Base-by-base conservation (phyloP, 2,888 invertebrate genomes). In the Capitulum mitella region DNA sequence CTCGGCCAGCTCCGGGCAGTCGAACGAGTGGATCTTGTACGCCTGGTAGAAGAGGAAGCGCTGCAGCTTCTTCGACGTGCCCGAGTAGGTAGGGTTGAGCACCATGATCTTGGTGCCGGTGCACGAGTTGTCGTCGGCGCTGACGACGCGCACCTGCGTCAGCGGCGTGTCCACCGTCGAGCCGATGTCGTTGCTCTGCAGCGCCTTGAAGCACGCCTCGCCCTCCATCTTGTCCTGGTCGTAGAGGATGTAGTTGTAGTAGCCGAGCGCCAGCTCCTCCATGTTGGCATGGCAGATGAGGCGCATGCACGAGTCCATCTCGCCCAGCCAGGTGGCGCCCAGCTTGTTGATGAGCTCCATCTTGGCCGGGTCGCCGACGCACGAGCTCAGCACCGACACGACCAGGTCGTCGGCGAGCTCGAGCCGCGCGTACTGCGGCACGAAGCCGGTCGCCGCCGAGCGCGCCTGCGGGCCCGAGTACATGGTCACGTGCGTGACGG, bases 311-410 rank as follows among this genome's bases (percentile, higher is more conserved):
- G 76, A 76, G 76, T 76, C 76, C 32, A 76, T 43, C 43, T 48
- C 76, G 8, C 76, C 76, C 29, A 48, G 29, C 76, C 76, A 76
- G 46, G 76, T 48, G 43, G 76, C 76, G 14, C 76, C 76, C 46
- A 76, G 76, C 46, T 46, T 29, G 32, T 76, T 76, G 76, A 76
- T 76, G 1, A 76, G 76, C 76, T 76, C 76, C 76, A 76, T 76
- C 46, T 76, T 76, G 46, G 46, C 29, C 76, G 76, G 43, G 76
- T 76, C 76, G 19, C 76, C 76, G 76, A 76, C 76, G 32, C 76
- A 76, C n/a, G 76, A 76, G 46, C 76, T 76, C n/a, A 76, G 76
- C 43, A 76, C 76, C 3, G 76, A 46, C 46, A 76, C 76, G 1
- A 76, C 76, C 46, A 76, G 19, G 48, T 76, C 46, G 10, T 8